phyloP scores from a whole-genome alignment of 2,797 vertebrate genomes.

The Poliocrania exsul region DNA sequence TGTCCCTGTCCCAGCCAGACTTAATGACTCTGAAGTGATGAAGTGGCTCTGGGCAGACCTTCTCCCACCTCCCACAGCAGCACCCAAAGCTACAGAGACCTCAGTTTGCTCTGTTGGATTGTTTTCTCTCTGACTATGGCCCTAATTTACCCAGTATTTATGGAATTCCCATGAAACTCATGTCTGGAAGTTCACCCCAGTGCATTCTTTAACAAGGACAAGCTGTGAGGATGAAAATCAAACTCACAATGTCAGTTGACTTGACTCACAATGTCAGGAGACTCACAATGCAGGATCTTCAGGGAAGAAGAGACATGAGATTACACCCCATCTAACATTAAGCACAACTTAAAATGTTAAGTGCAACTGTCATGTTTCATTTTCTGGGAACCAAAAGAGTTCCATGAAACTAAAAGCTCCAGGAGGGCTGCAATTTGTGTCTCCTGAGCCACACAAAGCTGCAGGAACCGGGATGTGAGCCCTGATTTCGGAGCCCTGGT shows the following conservation, averaged over 20 bases:
- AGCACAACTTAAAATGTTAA: background rate
- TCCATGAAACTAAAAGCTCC: background rate
- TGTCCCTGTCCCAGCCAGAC: background rate
- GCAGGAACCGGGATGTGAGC: background rate
- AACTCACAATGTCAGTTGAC: accelerated
- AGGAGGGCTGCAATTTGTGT: background rate
- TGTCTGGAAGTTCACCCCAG: background rate
- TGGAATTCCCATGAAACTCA: background rate
- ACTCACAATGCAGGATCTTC: background rate
- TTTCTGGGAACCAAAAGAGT: background rate
- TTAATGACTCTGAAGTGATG: no score
- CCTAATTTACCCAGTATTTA: background rate
- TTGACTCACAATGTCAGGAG: background rate
- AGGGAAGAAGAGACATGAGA: background rate
- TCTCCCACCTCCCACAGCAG: background rate
- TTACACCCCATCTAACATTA: accelerated
- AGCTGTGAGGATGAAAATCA: background rate
- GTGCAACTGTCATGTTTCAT: background rate
- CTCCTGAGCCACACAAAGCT: background rate
- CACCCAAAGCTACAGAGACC: accelerated
- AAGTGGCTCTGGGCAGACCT: background rate
- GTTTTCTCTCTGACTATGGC: background rate
- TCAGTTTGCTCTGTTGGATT: background rate
- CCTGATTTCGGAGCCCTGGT: background rate
- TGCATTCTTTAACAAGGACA: background rate